Percentiles rank a stretch among this genome's conserved stretches.
Evolutionary conservation across 1,140 invertebrate genomes (phyloP).

Genomic region (Pararge aegeria): DNA sequence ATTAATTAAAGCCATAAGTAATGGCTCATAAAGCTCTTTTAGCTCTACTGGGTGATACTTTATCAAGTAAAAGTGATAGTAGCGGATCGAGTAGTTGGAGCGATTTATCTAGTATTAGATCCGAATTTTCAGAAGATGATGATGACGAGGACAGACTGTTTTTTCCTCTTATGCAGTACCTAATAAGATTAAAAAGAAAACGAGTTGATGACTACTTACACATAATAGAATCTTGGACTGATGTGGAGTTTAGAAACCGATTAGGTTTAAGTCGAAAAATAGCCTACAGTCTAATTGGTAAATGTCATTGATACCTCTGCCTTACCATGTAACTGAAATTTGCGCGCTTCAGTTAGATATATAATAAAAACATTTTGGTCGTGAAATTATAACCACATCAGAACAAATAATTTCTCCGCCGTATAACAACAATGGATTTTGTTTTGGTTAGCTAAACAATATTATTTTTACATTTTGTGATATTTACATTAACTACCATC

Average conservation of each 20-base stretch:
- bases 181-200: constrained; percentile 45
- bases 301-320: too few species aligned
- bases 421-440: too few species aligned
- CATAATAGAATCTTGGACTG: constrained; percentile 20
- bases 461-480: too few species aligned
- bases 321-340: too few species aligned
- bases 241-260: constrained; percentile 22
- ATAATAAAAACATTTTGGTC: too few species aligned
- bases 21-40: constrained; percentile 24
- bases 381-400: too few species aligned
- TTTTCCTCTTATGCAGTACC: constrained; percentile 58
- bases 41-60: constrained; percentile 38
- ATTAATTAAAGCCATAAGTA: not conserved
- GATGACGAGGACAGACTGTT: constrained; percentile 50
- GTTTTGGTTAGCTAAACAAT: too few species aligned
- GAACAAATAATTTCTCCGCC: too few species aligned
- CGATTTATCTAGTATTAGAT: constrained; percentile 38
- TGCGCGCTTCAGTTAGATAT: too few species aligned
- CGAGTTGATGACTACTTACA: constrained; percentile 55
- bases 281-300: constrained; percentile 18
- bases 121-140: constrained; percentile 42
- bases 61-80: constrained; percentile 38
- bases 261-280: constrained; percentile 15
- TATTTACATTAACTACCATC: too few species aligned
- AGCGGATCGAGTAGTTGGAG: constrained; percentile 52